phyloP scores from a whole-genome alignment of 2,797 vertebrate genomes.

The Rhinatrema bivittatum region DNA sequence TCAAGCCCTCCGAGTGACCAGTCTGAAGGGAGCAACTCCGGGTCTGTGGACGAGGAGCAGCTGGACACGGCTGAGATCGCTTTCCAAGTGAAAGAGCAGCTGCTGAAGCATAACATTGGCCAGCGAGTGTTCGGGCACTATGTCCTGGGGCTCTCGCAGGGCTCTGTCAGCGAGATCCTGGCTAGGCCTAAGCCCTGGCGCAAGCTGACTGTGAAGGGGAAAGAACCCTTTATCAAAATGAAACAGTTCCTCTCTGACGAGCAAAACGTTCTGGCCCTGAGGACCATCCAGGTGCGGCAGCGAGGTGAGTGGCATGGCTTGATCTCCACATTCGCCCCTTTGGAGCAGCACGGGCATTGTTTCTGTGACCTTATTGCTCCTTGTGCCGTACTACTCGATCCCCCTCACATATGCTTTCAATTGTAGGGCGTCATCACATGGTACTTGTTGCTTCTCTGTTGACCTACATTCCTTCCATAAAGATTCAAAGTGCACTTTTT shows the following conservation, averaged over 20 bases:
- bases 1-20: slow-evolving; percentile 68
- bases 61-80: slow-evolving; percentile 93
- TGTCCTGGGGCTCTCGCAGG: slow-evolving; percentile 91
- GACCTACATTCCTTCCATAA: too few relatives aligned
- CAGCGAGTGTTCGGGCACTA: slow-evolving; percentile 96
- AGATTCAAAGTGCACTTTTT: too few relatives aligned
- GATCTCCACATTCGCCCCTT: too few relatives aligned
- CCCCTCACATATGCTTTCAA: too few relatives aligned
- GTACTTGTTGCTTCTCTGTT: too few relatives aligned
- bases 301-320: slow-evolving; percentile 72
- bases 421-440: too few relatives aligned
- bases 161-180: slow-evolving; percentile 96
- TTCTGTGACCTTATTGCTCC: too few relatives aligned
- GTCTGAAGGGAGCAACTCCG: slow-evolving; percentile 57
- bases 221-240: slow-evolving; percentile 98
- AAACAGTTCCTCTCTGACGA: slow-evolving; percentile 97
- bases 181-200: slow-evolving; percentile 97
- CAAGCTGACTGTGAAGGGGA: slow-evolving; percentile 96
- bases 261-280: slow-evolving; percentile 92
- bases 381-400: too few relatives aligned
- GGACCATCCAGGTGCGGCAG: slow-evolving; percentile 97
- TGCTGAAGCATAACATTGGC: slow-evolving; percentile 96
- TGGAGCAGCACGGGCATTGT: too few relatives aligned
- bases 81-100: slow-evolving; percentile 96
- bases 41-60: slow-evolving; percentile 75